Evolutionary conservation across 1,140 invertebrate genomes (phyloP).

Genomic region (Hycleus phaleratus): DNA sequence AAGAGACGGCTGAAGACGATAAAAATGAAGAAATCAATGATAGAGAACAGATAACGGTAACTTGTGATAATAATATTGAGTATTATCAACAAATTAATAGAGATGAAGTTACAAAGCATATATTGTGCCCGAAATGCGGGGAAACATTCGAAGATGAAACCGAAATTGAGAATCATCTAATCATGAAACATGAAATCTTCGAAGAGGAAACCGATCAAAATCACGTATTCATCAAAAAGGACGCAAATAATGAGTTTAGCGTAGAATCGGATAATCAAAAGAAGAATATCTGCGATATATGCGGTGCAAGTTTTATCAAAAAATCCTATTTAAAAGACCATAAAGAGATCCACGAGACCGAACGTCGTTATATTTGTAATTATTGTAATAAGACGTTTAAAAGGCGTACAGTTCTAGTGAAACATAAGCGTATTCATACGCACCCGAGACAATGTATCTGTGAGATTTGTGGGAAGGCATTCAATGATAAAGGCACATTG

Average conservation of each 20-base stretch:
- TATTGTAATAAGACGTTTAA: conserved; percentile 47
- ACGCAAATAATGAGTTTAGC: not conserved
- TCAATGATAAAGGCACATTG: conserved; percentile 27
- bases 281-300: conserved; percentile 25
- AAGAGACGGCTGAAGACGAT: not conserved
- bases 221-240: not conserved
- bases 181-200: not conserved
- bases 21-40: not conserved
- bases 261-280: conserved; percentile 3
- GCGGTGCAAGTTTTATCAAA: conserved; percentile 21
- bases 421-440: conserved; percentile 42
- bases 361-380: conserved; percentile 46
- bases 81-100: not conserved
- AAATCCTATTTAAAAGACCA: conserved; percentile 29
- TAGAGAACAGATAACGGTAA: too few relatives aligned
- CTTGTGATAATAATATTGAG: too few relatives aligned
- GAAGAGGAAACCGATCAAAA: not conserved
- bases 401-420: conserved; percentile 42
- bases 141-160: conserved; percentile 5
- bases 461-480: conserved; percentile 28
- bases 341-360: conserved; percentile 39
- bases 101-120: not conserved
- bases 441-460: conserved; percentile 30
- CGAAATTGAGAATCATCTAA: not conserved
- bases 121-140: not conserved